Evolutionary conservation across 2,797 vertebrate genomes (phyloP).

Genomic region (Enteromius paludinosus): DNA sequence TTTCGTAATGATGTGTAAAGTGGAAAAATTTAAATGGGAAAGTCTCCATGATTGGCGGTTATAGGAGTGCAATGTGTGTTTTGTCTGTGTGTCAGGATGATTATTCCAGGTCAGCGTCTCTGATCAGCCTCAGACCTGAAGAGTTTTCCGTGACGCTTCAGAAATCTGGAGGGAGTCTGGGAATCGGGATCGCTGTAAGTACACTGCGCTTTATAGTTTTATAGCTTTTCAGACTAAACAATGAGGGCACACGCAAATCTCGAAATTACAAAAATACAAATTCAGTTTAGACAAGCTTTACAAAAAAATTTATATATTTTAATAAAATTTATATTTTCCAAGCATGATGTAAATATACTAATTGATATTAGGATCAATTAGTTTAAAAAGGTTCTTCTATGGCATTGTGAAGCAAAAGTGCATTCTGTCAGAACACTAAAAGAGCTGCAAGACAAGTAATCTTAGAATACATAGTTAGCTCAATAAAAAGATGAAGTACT

Average conservation of each 20-base stretch:
- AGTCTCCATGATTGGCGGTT: too few species aligned
- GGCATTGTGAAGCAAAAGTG: too few species aligned
- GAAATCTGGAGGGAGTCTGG: constrained; percentile 85
- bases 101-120: constrained; percentile 57
- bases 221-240: neutral
- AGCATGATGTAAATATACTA: neutral
- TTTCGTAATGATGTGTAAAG: neutral
- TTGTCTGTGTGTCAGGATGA: constrained; percentile 69
- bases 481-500: neutral
- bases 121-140: constrained; percentile 66
- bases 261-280: too few species aligned
- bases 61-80: neutral
- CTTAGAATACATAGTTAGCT: neutral
- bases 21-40: too few species aligned
- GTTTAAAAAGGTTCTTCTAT: too few species aligned
- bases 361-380: too few species aligned
- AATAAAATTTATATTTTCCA: neutral
- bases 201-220: neutral
- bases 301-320: too few species aligned
- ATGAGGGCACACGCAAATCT: too few species aligned
- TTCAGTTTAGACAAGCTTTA: too few species aligned
- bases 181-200: constrained; percentile 88
- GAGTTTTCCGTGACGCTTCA: constrained; percentile 80
- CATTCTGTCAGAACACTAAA: neutral
- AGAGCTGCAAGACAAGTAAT: too few species aligned